Conservation (phyloP, 2,888 invertebrate species). For the Chirona hameri region DNA sequence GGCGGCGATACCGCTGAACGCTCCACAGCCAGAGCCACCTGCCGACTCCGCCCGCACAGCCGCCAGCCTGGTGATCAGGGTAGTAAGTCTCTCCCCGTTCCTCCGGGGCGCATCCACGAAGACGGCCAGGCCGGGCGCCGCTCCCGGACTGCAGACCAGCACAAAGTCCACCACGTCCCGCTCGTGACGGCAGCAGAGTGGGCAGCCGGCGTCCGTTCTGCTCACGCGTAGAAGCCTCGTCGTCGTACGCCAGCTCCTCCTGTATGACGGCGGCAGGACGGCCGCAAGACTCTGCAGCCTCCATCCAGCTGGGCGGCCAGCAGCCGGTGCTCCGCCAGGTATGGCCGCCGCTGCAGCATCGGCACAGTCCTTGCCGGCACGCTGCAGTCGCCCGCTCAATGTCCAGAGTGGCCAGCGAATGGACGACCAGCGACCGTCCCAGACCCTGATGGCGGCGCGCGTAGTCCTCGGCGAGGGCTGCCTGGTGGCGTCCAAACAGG, state of each 20-base stretch:
- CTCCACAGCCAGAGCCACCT: conserved; percentile 41
- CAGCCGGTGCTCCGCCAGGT: not conserved
- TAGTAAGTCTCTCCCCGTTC: conserved; percentile 49
- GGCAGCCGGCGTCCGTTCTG: not conserved
- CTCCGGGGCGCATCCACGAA: conserved; percentile 49
- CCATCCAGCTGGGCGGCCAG: not conserved
- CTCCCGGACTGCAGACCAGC: not conserved
- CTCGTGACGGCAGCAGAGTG: not conserved
- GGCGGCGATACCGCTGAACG: conserved; percentile 45
- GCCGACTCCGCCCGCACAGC: conserved; percentile 11
- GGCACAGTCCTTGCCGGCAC: not conserved
- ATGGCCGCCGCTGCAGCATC: not conserved
- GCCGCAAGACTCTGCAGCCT: not conserved
- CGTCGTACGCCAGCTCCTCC: not conserved
- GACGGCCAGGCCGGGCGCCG: not conserved
- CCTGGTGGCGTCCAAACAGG: not conserved
- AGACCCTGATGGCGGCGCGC: not conserved
- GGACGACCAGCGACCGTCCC: not conserved
- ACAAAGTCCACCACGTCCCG: not conserved
- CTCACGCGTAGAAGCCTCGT: not conserved
- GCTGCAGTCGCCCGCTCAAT: not conserved
- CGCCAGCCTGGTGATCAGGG: conserved; percentile 42
- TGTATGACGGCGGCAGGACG: not conserved
- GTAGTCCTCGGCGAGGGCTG: not conserved
- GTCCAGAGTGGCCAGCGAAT: not conserved